These are phyloP conservation scores for Vulpes lagopus DNA, from an alignment of 2,113 vertebrate species.

Conservation along the genomic window DNA sequence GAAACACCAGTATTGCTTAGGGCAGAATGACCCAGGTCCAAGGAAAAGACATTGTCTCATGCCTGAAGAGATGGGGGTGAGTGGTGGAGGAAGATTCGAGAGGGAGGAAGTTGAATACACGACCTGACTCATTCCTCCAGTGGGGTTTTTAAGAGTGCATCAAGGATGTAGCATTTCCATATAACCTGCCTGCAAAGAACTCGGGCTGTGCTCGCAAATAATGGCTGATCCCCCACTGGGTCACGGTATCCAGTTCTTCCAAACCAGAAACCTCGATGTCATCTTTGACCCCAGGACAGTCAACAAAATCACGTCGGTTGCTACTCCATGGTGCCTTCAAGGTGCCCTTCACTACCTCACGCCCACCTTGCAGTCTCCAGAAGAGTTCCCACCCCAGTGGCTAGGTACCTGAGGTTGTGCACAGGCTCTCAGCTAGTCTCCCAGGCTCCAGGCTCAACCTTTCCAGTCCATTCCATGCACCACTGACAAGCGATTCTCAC, in stretches of 20 bases:
- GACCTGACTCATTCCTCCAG: too few relatives aligned
- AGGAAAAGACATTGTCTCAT: background rate
- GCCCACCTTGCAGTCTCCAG: rapidly evolving
- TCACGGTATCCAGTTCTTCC: background rate
- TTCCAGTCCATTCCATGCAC: background rate
- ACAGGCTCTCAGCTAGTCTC: background rate
- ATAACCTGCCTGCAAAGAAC: background rate
- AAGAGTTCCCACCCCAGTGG: rapidly evolving
- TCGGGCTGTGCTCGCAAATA: background rate
- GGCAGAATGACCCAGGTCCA: background rate
- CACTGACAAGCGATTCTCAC: background rate
- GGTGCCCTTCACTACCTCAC: rapidly evolving
- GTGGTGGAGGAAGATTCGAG: background rate
- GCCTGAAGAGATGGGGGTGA: background rate
- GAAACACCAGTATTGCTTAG: background rate
- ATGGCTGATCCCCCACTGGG: rapidly evolving
- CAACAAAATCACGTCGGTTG: background rate
- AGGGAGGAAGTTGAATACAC: background rate
- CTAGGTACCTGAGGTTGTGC: background rate
- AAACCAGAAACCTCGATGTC: background rate
- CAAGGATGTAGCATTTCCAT: background rate
- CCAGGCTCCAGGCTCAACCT: background rate
- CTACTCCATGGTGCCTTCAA: too few relatives aligned
- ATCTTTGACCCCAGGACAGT: background rate
- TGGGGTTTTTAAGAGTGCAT: rapidly evolving